These are phyloP conservation scores for Entomobrya multifasciata DNA, from an alignment of 2,888 invertebrate species.

Conservation along the genomic window DNA sequence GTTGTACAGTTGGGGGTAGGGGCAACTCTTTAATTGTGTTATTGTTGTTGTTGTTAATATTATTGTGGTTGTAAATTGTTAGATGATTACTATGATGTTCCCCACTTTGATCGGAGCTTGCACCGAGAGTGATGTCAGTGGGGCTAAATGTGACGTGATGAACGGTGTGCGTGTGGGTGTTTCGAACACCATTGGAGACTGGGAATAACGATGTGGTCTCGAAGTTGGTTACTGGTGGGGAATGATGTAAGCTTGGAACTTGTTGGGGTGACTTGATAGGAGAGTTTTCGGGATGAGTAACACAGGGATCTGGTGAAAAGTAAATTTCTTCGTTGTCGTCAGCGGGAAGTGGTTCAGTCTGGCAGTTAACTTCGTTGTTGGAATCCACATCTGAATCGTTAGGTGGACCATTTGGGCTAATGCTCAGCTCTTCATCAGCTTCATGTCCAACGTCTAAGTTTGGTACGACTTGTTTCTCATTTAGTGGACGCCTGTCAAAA, in stretches of 20 bases:
- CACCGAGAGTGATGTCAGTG: slow-evolving; percentile 26
- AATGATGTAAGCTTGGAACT: slow-evolving; percentile 27
- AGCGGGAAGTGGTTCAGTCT: slow-evolving; percentile 53
- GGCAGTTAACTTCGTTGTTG: slow-evolving; percentile 60
- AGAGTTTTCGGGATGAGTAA: slow-evolving; percentile 41
- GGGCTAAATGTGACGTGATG: slow-evolving; percentile 68
- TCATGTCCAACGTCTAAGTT: slow-evolving; percentile 77
- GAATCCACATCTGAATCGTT: slow-evolving; percentile 73
- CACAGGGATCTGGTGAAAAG: slow-evolving; percentile 66
- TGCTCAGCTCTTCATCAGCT: slow-evolving; percentile 79
- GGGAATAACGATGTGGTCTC: slow-evolving; percentile 71
- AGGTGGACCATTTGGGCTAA: slow-evolving; percentile 77
- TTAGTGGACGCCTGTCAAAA: slow-evolving; percentile 69
- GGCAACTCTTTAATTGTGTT: slow-evolving; percentile 59
- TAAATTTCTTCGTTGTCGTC: slow-evolving; percentile 72
- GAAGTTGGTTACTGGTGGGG: slow-evolving; percentile 29
- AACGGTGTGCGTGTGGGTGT: slow-evolving; percentile 52
- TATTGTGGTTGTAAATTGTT: slow-evolving; percentile 59
- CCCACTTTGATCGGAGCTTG: neutral
- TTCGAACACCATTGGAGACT: slow-evolving; percentile 43
- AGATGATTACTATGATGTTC: slow-evolving; percentile 69
- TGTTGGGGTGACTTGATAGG: neutral
- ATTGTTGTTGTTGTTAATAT: slow-evolving; percentile 61
- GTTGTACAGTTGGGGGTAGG: slow-evolving; percentile 43
- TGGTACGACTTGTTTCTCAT: slow-evolving; percentile 74